Base-by-base conservation (phyloP, 2,888 invertebrate genomes). In the Linnaemya vulpina region DNA sequence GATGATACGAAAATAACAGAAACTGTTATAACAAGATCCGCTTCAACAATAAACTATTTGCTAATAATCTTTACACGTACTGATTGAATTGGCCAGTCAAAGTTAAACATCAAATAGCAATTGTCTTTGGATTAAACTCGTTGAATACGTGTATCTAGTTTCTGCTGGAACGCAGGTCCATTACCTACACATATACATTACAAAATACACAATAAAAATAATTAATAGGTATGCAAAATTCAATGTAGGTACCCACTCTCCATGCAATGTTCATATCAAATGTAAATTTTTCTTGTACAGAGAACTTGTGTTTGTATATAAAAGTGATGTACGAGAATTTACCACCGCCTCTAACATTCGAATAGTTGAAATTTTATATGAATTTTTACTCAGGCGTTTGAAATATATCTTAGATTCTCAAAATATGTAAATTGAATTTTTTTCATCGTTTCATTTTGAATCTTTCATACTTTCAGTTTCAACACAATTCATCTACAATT, bases 391-490 rank as follows among this genome's bases (percentile, higher is more conserved):
- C 43, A 55, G 46, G 25, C 30, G 20, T 67, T 80, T 20, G 3
- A 40, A 60, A 74, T 80, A 71, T 73, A 58, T 68, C 70, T 78
- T 25, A 63, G 63, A 63, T 63, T 78, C 78, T 83, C 78, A 79
- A 83, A 83, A 74, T 49, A 78, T 83, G 78, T 55, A 78, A 83
- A 83, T 83, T 68, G 3, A 20, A 13, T 51, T 60, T 53, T 35
- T 62, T 46, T 20, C 40, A 40, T 77, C 17, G 58, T 73, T 68
- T 74, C 40, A 40, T 71, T 60, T 77, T 83, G 76, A 77, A 83
- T 77, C 60, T 76, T 77, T 83, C 71, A 83, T 73, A 77, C 76
- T 71, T 80, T 80, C 74, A 77, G 51, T 67, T 71, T 83, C 53
- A 70, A 70, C 70, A 83, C 43, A 60, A 60, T 75, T 74, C 51